Evolutionary conservation across 2,113 vertebrate species (phyloP).

Genomic region (Plectropomus leopardus): DNA sequence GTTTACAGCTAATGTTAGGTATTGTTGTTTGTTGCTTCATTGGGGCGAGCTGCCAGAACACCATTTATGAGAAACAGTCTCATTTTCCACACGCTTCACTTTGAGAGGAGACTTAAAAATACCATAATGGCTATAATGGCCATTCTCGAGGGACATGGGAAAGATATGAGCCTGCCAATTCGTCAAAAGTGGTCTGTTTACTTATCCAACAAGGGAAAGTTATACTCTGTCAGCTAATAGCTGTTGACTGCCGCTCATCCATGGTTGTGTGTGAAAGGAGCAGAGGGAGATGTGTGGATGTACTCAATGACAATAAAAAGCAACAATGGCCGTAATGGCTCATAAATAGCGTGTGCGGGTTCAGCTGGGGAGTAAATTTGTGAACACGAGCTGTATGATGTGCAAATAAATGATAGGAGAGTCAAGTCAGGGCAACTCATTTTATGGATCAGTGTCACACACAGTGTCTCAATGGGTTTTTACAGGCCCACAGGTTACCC

Average conservation of each 20-base stretch:
- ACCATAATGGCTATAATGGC: conserved; percentile 67
- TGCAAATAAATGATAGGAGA: not conserved
- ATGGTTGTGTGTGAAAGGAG: conserved; percentile 21
- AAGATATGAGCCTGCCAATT: conserved; percentile 48
- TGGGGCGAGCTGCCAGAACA: conserved; percentile 64
- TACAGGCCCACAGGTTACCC: not conserved
- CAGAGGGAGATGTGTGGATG: not conserved
- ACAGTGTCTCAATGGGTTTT: not conserved
- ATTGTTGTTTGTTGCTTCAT: conserved; percentile 74
- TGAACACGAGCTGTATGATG: conserved; percentile 1
- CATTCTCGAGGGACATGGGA: conserved; percentile 31
- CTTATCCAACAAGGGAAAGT: conserved; percentile 47
- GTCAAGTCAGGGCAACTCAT: not conserved
- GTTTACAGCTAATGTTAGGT: conserved; percentile 67
- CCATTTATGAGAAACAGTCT: conserved; percentile 70
- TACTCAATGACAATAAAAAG: conserved; percentile 13
- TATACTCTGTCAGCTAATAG: conserved; percentile 43
- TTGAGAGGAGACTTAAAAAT: conserved; percentile 53
- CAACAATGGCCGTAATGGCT: conserved; percentile 20
- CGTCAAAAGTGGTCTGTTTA: conserved; percentile 67
- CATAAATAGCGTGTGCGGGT: conserved; percentile 18
- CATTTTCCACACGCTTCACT: conserved; percentile 72
- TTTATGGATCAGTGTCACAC: not conserved
- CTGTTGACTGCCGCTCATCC: conserved; percentile 39
- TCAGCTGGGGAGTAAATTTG: conserved; percentile 14